Base-by-base conservation (phyloP, 2,797 vertebrate species). In the Cyclura pinguis region DNA sequence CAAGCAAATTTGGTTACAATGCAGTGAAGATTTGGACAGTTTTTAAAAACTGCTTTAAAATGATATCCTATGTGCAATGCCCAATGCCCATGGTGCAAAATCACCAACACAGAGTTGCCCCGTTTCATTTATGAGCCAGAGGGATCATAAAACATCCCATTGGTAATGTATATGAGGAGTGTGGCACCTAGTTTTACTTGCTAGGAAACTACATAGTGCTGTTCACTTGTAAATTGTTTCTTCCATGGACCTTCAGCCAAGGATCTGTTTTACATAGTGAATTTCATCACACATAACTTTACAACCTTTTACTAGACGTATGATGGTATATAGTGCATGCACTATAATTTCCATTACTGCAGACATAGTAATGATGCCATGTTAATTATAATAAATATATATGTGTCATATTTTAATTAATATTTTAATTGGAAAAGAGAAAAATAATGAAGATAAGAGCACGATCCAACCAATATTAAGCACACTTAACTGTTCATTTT, bases 261-360 rank as follows among this genome's bases (percentile, higher is more conserved):
- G 8, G 83, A 72, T 69, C 64, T 5, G 32, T 9, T 69, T 29
- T 52, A 3, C 29, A 73, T 52, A n/a, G 12, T 20, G 47, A 57
- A 38, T 86, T 50, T 74, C 29, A 55, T 14, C 14, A 24, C 29
- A n/a, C 69, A 42, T 20, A 52, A 13, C 18, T 32, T 13, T 86
- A 38, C 73, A 27, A 77, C 50, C 14, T 77, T 55, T 77, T 32
- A 73, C 18, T 32, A 73, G 84, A 50, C 38, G 10, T 38, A 24
- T 77, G 74, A 77, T 16, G 6, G 69, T 69, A 83, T 82, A 83
- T 27, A 3, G 9, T 85, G 50, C 4, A n/a, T 64, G 67, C 38
- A 77, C 74, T 20, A 73, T 86, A 86, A 86, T 86, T 76, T 86
- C n/a, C 57, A 55, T 76, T 59, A 76, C 72, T 6, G 77, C 24